Base-by-base conservation (phyloP, 2,113 vertebrate genomes). In the Brachirus orientalis region DNA sequence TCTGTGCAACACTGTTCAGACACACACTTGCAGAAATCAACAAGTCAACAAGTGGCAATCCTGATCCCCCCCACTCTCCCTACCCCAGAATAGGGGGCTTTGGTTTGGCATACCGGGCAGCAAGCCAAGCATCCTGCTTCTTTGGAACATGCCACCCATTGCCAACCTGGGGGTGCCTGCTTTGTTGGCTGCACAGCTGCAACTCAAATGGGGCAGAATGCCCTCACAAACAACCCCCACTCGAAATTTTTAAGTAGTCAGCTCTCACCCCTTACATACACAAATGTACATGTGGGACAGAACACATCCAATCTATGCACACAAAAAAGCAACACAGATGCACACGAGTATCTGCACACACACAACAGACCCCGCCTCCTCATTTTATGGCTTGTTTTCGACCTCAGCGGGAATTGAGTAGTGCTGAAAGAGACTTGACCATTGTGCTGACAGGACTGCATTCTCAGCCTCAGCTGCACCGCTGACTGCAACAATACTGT, bases 11-110 rank as follows among this genome's bases (percentile, higher is more conserved):
- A 11, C 8, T 46, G 13, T 50, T 56, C 72, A 40, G 48, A 61
- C 64, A 72, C 81, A 75, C 65, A 71, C 67, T 66, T 55, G 22
- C 72, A 69, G 50, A 61, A 64, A 81, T 58, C 74, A 63, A 58
- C 77, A 63, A 87, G 86, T 89, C 92, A 93, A 94, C 92, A 93
- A 92, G 93, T 94, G 90, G 88, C 82, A 85, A 28, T 75, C 48
- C 80, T 18, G 1, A 50, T 17, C 17, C 18, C 18, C 28, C 33
- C 13, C n/a, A n/a, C 28, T 35, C 11, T 35, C 53, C 35, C 41
- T 6, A n/a, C 10, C 46, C 35, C 17, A 66, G 45, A 62, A 54
- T 62, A 67, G 48, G 72, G 62, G 75, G 51, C 62, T 56, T 75
- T 88, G 63, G 37, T 79, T 88, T 66, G 72, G 61, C 77, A 70